phyloP scores from a whole-genome alignment of 2,797 vertebrate species.

The Coregonus suidteri region DNA sequence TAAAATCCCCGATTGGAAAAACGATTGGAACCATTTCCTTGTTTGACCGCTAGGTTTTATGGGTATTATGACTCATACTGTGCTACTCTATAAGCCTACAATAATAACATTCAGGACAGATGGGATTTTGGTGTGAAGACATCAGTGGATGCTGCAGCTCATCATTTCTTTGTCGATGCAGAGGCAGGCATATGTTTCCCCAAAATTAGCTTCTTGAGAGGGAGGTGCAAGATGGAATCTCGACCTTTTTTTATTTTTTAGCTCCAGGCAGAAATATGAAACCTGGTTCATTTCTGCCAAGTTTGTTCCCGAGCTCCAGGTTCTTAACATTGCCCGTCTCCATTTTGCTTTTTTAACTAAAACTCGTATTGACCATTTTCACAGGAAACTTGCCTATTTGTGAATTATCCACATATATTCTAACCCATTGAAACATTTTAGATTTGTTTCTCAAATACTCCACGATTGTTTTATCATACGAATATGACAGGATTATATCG shows the following conservation, averaged over 20 bases:
- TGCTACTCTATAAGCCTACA: background rate
- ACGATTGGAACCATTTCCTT: background rate
- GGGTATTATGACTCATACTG: too few species aligned
- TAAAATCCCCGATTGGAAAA: too few species aligned
- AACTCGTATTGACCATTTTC: constrained; percentile 40
- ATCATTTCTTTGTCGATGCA: background rate
- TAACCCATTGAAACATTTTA: background rate
- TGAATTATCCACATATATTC: background rate
- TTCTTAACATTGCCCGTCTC: constrained; percentile 46
- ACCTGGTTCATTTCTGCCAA: constrained; percentile 67
- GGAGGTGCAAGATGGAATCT: constrained; percentile 61
- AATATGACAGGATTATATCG: too few species aligned
- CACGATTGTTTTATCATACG: too few species aligned
- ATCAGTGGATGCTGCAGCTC: background rate
- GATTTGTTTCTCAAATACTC: constrained; percentile 21
- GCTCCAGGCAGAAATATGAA: constrained; percentile 72
- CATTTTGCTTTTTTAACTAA: constrained; percentile 33
- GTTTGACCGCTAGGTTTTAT: too few species aligned
- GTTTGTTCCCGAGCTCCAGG: constrained; percentile 58
- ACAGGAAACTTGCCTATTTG: constrained; percentile 35
- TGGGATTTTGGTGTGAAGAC: background rate
- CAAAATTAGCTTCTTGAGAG: constrained; percentile 32
- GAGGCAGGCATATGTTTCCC: background rate
- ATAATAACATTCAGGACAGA: background rate
- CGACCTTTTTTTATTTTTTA: constrained; percentile 48